Evolutionary conservation across 2,797 vertebrate genomes (phyloP), one percentile per base, ranked within the genome.

Genomic region (Ibycter americanus): DNA sequence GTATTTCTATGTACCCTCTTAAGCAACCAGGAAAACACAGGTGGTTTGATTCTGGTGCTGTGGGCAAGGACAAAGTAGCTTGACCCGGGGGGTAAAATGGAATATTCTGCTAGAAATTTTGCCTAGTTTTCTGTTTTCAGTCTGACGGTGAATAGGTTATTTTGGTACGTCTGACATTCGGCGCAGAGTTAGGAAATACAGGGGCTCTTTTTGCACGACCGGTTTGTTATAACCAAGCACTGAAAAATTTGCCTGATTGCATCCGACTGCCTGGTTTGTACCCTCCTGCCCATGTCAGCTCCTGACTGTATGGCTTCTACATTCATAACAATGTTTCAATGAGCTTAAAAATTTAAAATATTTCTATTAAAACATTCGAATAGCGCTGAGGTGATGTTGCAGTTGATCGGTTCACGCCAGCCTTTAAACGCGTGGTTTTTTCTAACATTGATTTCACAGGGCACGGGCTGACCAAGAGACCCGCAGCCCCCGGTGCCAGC

Each of bases 231-330:
- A 46, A 26, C 19, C 3, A 51, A 40, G 12, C 44, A 19, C 9
- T 32, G 68, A 44, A 66, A 81, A n/a, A 16, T 26, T 38, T 15
- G 3, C 12, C 34, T 42, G 68, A 15, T 70, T 46, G n/a, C 16
- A 36, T 63, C 10, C 52, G 83, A 23, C 5, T 4, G 2, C 32
- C 20, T 0, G 0, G 32, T 63, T 54, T 4, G 2, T 5, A 7
- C 25, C 19, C 2, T 47, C 47, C 12, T 23, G 26, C 34, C 56
- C 34, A 10, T 1, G 4, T 15, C 26, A 13, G 10, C 16, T 9
- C 38, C 38, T 51, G 54, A 21, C 11, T 4, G 0, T 5, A 2
- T 2, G 15, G 44, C 42, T 52, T 46, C 15, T 3, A 12, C 12
- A 10, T 11, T 25, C 49, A 12, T 6, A 40, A 19, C 2, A 4